A percentile compares a stretch with the other conserved stretches of the same genome.
phyloP scores from a whole-genome alignment of 2,888 invertebrate species.

The Hydraecia micacea region DNA sequence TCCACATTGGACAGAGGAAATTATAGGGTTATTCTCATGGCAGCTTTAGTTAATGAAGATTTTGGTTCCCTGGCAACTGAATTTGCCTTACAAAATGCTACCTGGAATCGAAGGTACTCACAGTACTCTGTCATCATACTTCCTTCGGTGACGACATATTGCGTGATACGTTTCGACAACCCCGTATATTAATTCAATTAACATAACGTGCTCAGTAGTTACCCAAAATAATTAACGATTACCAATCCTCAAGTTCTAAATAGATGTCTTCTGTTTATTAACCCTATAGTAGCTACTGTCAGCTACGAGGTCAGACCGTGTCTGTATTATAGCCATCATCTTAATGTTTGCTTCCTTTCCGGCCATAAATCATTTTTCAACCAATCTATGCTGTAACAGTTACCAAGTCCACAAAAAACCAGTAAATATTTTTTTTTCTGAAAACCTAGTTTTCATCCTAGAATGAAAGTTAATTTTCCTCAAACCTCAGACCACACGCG shows the following conservation, averaged over 20 bases:
- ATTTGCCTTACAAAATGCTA: conserved; percentile 14
- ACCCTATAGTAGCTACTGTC: no score
- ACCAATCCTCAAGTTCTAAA: conserved; percentile 57
- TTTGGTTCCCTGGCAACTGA: conserved; percentile 16
- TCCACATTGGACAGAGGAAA: conserved; percentile 19
- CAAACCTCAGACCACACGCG: conserved; percentile 49
- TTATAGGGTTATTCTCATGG: conserved; percentile 32
- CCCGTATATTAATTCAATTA: conserved; percentile 56
- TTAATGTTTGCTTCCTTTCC: not conserved
- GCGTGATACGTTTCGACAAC: conserved; percentile 44
- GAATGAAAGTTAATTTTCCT: conserved; percentile 9
- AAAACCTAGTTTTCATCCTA: not conserved
- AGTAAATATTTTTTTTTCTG: not conserved
- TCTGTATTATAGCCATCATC: not conserved
- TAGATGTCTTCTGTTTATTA: no score
- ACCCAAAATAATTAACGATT: conserved; percentile 61
- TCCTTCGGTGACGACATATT: conserved; percentile 32
- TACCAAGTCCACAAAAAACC: not conserved
- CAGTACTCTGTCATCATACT: conserved; percentile 39
- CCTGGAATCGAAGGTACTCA: not conserved
- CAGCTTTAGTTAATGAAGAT: conserved; percentile 33
- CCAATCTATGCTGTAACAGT: not conserved
- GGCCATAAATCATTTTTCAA: not conserved
- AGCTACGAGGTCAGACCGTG: not conserved
- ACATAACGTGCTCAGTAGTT: conserved; percentile 35